Percentiles rank a stretch among this genome's conserved stretches.
Evolutionary conservation across 2,888 invertebrate species (phyloP).

Genomic region (Limnephilus marmoratus): DNA sequence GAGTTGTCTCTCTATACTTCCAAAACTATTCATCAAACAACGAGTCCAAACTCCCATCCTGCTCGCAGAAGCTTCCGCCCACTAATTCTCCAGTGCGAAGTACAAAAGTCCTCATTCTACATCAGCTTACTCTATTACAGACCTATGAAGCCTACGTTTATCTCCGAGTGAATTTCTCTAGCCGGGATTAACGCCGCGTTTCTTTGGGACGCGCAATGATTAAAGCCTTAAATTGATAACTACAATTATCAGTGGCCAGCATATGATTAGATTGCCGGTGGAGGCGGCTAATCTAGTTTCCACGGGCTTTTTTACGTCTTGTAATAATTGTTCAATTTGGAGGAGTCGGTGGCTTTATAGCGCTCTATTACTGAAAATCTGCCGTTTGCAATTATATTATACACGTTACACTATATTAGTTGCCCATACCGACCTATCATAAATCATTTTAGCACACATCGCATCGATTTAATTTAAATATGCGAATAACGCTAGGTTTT

Average conservation of each 20-base stretch:
- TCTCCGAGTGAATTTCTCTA: neutral
- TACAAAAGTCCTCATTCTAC: neutral
- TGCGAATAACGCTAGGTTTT: constrained; percentile 13
- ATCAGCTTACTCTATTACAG: neutral
- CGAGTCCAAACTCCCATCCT: constrained; percentile 19
- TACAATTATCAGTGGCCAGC: constrained; percentile 57
- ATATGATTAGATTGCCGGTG: constrained; percentile 56
- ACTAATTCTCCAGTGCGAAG: neutral
- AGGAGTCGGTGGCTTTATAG: constrained; percentile 57
- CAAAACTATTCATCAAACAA: constrained; percentile 4
- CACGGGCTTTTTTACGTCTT: constrained; percentile 45
- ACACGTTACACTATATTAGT: constrained; percentile 20
- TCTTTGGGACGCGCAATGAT: constrained; percentile 53
- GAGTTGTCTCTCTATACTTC: constrained; percentile 68
- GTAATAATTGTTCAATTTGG: constrained; percentile 63
- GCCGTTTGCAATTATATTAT: constrained; percentile 54
- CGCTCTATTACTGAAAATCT: constrained; percentile 55
- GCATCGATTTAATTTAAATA: constrained; percentile 35
- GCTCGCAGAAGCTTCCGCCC: neutral
- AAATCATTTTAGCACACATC: constrained; percentile 34
- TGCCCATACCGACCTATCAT: constrained; percentile 33
- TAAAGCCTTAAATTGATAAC: constrained; percentile 62
- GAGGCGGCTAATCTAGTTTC: constrained; percentile 57
- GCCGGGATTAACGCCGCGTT: constrained; percentile 49
- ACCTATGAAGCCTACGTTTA: neutral